A percentile compares a stretch with the other conserved stretches of the same genome.
These are phyloP conservation scores for Caenorhabditis sp. DNA, from an alignment of 2,888 invertebrate species.

Conservation along the genomic window DNA sequence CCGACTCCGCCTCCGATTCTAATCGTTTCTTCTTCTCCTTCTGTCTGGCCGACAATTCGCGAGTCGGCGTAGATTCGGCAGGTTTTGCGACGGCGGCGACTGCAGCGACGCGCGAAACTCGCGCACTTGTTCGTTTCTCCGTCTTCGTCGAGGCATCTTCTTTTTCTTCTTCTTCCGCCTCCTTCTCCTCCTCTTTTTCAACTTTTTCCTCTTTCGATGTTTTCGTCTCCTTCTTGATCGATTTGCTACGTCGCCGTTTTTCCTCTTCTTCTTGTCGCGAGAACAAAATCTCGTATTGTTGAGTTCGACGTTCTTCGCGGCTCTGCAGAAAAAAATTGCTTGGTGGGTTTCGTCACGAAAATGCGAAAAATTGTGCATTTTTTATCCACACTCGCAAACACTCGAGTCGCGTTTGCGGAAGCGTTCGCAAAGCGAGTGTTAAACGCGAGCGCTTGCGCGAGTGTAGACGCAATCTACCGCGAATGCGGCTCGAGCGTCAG, in stretches of 20 bases:
- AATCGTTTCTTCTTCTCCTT: constrained; percentile 1
- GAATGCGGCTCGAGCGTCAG: too few species aligned
- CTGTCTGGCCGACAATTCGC: not conserved
- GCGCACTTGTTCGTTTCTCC: not conserved
- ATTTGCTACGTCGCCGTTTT: not conserved
- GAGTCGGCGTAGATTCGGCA: not conserved
- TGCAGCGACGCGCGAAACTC: not conserved
- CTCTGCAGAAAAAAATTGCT: constrained; percentile 2
- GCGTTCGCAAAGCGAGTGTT: too few species aligned
- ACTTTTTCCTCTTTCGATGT: not conserved
- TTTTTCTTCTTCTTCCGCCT: not conserved
- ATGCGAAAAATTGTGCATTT: too few species aligned
- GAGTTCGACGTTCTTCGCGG: constrained; percentile 10
- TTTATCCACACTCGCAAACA: too few species aligned
- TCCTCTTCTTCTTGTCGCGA: constrained; percentile 1
- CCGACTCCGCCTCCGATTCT: not conserved
- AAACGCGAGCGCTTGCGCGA: too few species aligned
- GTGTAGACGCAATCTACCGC: too few species aligned
- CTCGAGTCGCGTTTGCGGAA: too few species aligned
- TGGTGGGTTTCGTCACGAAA: too few species aligned
- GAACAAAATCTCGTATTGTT: constrained; percentile 14
- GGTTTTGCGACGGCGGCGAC: not conserved
- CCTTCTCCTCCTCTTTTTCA: not conserved
- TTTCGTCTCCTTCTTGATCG: not conserved
- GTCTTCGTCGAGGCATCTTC: not conserved